phyloP scores from a whole-genome alignment of 2,888 invertebrate species.

The Stegana nigrithorax region DNA sequence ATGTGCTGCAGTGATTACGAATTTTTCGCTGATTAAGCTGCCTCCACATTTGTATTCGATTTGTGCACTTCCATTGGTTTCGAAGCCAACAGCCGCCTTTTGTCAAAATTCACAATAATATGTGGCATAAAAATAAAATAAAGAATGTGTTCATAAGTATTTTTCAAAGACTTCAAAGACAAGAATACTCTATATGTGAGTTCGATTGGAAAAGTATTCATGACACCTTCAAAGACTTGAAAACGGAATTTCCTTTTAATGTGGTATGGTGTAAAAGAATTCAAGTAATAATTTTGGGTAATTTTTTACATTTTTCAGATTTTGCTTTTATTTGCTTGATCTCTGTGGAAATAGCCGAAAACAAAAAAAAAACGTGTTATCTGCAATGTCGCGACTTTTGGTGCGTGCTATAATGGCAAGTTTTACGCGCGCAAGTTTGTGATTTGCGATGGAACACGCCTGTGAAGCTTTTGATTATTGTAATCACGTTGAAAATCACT shows the following conservation, averaged over 20 bases:
- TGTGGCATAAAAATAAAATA: too few relatives aligned
- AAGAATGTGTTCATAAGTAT: too few relatives aligned
- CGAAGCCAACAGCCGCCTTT: slow-evolving; percentile 56
- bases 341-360: not conserved
- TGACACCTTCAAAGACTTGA: too few relatives aligned
- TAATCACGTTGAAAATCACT: not conserved
- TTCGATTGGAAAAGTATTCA: too few relatives aligned
- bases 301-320: not conserved
- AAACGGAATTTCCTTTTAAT: too few relatives aligned
- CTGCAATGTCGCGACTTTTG: not conserved
- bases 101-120: too few relatives aligned
- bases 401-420: too few relatives aligned
- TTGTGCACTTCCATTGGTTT: slow-evolving; percentile 17
- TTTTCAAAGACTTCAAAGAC: too few relatives aligned
- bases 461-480: not conserved
- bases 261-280: too few relatives aligned
- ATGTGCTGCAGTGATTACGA: slow-evolving; percentile 65
- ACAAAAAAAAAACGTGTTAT: not conserved
- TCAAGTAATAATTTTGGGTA: not conserved
- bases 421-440: too few relatives aligned
- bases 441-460: not conserved
- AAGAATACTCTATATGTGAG: too few relatives aligned
- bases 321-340: not conserved
- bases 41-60: slow-evolving; percentile 66
- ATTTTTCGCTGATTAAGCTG: slow-evolving; percentile 63